These are phyloP conservation scores for Ptychodera flava DNA, from an alignment of 35 echinoderm and acorn worm genomes.

Conservation along the genomic window DNA sequence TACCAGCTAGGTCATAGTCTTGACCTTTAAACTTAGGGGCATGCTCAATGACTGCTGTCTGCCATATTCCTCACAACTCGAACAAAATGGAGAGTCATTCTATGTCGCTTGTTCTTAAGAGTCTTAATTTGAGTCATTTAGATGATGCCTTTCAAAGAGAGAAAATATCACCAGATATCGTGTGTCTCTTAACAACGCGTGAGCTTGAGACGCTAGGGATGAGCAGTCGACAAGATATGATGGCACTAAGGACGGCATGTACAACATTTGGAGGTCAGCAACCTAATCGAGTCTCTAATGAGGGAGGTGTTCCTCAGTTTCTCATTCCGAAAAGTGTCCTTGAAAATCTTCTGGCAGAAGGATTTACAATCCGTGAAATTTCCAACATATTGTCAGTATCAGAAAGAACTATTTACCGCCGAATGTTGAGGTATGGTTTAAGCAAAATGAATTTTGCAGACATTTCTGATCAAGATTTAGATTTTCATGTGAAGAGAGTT, in stretches of 20 bases:
- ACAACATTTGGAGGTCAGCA: not conserved
- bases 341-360: not conserved
- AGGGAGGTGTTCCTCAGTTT: not conserved
- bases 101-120: not conserved
- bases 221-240: not conserved
- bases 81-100: no score
- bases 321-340: not conserved
- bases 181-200: not conserved
- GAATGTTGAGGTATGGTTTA: not conserved
- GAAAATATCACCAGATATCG: conserved; percentile 2
- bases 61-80: no score
- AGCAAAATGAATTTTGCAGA: no score
- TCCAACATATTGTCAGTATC: not conserved
- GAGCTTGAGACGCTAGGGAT: not conserved
- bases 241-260: not conserved
- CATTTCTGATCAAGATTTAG: not conserved
- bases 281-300: not conserved
- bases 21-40: no score
- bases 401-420: not conserved
- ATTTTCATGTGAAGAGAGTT: not conserved
- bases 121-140: not conserved
- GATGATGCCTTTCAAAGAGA: not conserved
- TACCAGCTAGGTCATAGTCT: no score
- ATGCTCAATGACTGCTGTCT: no score
- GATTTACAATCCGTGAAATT: not conserved